These are phyloP conservation scores for Drosophila paranaensis DNA, from an alignment of 2,888 invertebrate genomes.

Conservation along the genomic window DNA sequence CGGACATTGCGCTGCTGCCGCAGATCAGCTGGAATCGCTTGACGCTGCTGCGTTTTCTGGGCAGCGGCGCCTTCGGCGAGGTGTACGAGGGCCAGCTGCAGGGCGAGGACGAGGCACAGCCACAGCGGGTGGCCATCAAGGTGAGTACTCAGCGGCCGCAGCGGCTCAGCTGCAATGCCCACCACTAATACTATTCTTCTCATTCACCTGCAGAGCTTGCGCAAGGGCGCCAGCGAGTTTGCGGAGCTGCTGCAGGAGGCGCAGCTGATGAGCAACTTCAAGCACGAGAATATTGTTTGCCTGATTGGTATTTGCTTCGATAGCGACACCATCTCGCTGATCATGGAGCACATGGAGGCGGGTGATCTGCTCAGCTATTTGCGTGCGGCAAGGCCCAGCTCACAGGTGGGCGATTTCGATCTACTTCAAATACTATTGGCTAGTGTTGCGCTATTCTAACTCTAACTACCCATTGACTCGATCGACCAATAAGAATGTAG, in stretches of 20 bases:
- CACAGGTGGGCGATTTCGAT: conserved; percentile 85
- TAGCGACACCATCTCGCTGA: conserved; percentile 95
- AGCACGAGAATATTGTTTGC: conserved; percentile 97
- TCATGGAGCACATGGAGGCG: conserved; percentile 99
- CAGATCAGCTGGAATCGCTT: conserved; percentile 95
- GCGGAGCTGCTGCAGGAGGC: conserved; percentile 98
- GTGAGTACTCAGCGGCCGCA: conserved; percentile 83
- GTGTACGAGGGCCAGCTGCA: conserved; percentile 96
- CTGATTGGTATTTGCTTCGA: conserved; percentile 97
- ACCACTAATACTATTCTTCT: background rate
- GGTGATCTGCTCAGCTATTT: conserved; percentile 97
- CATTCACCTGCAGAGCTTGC: conserved; percentile 88
- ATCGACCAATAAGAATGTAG: background rate
- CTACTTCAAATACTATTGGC: too few relatives aligned
- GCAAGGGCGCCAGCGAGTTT: conserved; percentile 95
- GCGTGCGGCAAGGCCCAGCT: conserved; percentile 90
- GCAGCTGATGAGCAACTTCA: conserved; percentile 98
- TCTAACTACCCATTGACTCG: background rate
- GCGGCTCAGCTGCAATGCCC: background rate
- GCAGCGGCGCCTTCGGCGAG: conserved; percentile 98
- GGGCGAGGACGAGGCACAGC: conserved; percentile 87
- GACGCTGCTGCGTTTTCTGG: conserved; percentile 94
- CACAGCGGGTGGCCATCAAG: conserved; percentile 96
- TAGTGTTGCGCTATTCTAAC: too few relatives aligned
- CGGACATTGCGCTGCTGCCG: conserved; percentile 92